Conservation (phyloP, 2,888 invertebrate species). For the Cryptosula pallasiana region DNA sequence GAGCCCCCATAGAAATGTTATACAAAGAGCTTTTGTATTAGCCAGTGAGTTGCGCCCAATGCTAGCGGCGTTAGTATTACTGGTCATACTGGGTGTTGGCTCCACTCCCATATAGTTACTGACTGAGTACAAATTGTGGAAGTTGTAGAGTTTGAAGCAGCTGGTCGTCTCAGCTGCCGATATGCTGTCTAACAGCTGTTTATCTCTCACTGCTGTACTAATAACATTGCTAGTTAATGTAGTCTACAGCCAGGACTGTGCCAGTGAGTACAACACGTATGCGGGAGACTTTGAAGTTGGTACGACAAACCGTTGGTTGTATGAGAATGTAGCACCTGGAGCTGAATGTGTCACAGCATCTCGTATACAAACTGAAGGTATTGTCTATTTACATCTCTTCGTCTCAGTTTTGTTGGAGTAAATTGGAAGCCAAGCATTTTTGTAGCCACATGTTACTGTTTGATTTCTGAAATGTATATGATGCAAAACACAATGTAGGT, state of each 20-base stretch:
- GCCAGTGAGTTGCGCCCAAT: background rate
- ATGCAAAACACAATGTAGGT: no score
- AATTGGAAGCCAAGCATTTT: background rate
- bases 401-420: background rate
- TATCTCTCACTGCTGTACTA: no score
- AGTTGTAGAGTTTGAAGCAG: no score
- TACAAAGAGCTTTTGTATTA: slow-evolving; percentile 13
- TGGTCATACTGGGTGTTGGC: slow-evolving; percentile 21
- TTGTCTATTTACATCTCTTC: background rate
- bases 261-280: background rate
- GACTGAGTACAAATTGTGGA: background rate
- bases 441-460: no score
- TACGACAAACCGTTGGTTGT: background rate
- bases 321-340: background rate
- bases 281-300: slow-evolving; percentile 1
- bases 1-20: background rate
- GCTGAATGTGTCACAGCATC: slow-evolving; percentile 12
- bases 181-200: no score
- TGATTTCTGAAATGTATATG: no score
- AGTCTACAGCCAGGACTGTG: background rate
- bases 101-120: background rate
- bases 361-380: background rate
- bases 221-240: no score
- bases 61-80: background rate
- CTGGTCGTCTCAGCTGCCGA: no score